Conservation (phyloP, 2,797 vertebrate species). For the Columba guinea region DNA sequence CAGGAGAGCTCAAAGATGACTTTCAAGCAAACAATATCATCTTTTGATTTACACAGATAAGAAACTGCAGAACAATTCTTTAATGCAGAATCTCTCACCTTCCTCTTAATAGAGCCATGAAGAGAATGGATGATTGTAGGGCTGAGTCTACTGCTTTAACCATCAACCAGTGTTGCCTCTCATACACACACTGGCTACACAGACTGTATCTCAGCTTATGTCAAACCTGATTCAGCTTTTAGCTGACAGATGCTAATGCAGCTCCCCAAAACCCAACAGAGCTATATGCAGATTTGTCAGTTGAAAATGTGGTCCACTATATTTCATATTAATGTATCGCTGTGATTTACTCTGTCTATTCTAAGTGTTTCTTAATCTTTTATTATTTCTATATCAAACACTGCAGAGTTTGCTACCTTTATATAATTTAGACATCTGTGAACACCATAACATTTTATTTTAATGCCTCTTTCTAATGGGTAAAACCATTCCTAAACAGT, state of each 20-base stretch:
- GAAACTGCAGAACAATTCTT: not conserved
- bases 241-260: not conserved
- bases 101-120: not conserved
- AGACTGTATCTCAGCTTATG: not conserved
- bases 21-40: not conserved
- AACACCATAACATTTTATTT: not conserved
- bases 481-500: not conserved
- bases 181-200: not conserved
- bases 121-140: not conserved
- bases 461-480: not conserved
- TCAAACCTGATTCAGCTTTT: not conserved
- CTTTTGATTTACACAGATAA: not conserved
- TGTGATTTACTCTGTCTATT: not conserved
- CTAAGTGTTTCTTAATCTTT: conserved; percentile 25
- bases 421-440: not conserved
- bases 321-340: not conserved
- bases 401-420: not conserved
- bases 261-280: not conserved
- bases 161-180: accelerated
- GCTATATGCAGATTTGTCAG: not conserved
- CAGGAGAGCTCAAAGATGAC: not conserved
- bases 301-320: not conserved
- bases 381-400: not conserved
- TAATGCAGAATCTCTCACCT: not conserved
- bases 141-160: not conserved